Conservation (phyloP, 2,888 invertebrate species). For the Tenthredo distinguenda region DNA sequence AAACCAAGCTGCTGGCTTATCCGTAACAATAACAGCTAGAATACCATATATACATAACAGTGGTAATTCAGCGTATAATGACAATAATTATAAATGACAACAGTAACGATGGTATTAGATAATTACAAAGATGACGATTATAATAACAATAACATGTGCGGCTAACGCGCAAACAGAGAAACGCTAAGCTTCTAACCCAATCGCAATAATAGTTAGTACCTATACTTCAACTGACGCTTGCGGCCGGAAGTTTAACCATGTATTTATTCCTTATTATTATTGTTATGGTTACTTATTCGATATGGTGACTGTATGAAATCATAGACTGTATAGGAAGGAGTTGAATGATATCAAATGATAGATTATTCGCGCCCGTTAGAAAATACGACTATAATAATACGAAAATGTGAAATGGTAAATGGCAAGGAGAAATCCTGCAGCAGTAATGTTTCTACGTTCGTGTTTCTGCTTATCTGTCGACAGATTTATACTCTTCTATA, state of each 20-base stretch:
- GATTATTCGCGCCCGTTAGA: neutral
- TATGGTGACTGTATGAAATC: neutral
- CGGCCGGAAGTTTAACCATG: neutral
- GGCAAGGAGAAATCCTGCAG: neutral
- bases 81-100: conserved; percentile 26
- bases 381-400: neutral
- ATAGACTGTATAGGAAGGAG: neutral
- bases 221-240: neutral
- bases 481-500: neutral
- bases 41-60: neutral
- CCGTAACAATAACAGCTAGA: neutral
- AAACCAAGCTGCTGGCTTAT: conserved; percentile 6
- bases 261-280: conserved; percentile 3
- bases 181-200: neutral
- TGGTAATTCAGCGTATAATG: conserved; percentile 4
- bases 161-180: neutral
- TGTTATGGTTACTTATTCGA: neutral
- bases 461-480: conserved; percentile 1
- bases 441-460: neutral
- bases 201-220: neutral
- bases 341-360: neutral
- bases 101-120: neutral
- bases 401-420: neutral
- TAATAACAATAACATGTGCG: neutral
- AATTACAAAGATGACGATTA: neutral